Evolutionary conservation across 2,888 invertebrate genomes (phyloP).

Genomic region (Oxyscelio sp.): DNA sequence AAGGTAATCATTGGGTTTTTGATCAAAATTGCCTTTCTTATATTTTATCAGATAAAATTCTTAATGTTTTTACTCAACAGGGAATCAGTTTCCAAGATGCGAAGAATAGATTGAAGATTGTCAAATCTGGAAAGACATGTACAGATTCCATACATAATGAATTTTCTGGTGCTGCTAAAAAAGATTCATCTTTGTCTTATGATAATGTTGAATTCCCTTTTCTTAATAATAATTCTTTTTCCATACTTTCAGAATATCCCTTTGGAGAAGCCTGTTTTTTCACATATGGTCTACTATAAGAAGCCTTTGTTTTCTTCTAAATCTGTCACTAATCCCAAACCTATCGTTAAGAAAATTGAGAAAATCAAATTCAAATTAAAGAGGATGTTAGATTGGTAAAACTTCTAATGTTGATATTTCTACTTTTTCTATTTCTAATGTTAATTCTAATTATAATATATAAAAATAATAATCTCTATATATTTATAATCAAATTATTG

Average conservation of each 20-base stretch:
- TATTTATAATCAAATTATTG: no score
- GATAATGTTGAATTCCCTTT: background rate
- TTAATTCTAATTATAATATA: no score
- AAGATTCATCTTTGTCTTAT: background rate
- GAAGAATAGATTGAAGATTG: background rate
- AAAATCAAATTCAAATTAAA: no score
- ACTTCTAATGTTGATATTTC: no score
- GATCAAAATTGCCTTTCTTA: constrained; percentile 9
- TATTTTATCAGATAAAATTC: background rate
- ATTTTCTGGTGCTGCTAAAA: background rate
- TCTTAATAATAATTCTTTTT: background rate
- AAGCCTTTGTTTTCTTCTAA: background rate
- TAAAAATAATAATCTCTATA: no score
- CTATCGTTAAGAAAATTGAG: background rate
- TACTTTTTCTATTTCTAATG: no score
- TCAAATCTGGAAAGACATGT: background rate
- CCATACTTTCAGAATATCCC: background rate
- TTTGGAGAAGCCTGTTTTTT: background rate
- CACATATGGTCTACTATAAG: no score
- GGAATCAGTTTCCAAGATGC: background rate
- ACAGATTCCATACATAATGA: background rate
- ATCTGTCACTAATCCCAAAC: background rate
- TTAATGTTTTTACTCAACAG: background rate
- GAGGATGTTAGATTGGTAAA: no score
- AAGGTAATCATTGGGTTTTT: constrained; percentile 33